Conservation (phyloP, 2,888 invertebrate genomes). For the Tillus elongatus region DNA sequence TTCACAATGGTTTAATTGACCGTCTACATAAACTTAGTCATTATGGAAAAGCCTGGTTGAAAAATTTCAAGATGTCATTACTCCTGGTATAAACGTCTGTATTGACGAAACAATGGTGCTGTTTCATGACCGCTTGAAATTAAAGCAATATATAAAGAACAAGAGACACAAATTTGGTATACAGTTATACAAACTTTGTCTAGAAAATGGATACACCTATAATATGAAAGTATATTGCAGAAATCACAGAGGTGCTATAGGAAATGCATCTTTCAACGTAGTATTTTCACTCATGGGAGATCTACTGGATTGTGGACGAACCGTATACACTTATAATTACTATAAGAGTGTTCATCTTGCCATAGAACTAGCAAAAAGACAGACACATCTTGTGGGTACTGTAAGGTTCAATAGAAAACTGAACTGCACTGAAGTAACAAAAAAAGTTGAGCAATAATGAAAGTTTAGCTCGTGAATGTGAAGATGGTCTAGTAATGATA, state of each 20-base stretch:
- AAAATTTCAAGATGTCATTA: too few species aligned
- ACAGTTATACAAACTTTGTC: constrained; percentile 15
- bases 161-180: constrained; percentile 26
- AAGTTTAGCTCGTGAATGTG: neutral
- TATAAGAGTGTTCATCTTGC: constrained; percentile 19
- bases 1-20: too few species aligned
- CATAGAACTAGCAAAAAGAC: constrained; percentile 10
- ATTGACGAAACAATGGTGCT: too few species aligned
- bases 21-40: too few species aligned
- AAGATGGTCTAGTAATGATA: neutral
- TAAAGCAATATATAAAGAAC: too few species aligned
- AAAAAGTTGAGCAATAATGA: constrained; percentile 9
- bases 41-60: too few species aligned
- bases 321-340: constrained; percentile 25
- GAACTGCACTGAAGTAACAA: constrained; percentile 17
- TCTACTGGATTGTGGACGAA: constrained; percentile 20
- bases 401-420: constrained; percentile 19
- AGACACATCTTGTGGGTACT: constrained; percentile 20
- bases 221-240: constrained; percentile 15
- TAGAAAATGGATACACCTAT: constrained; percentile 15
- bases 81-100: too few species aligned
- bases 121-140: too few species aligned
- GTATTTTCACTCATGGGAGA: constrained; percentile 21
- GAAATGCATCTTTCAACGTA: constrained; percentile 14
- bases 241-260: constrained; percentile 7